Conservation (phyloP, 2,113 vertebrate genomes). For the Stomatorhinus ivindoensis region DNA sequence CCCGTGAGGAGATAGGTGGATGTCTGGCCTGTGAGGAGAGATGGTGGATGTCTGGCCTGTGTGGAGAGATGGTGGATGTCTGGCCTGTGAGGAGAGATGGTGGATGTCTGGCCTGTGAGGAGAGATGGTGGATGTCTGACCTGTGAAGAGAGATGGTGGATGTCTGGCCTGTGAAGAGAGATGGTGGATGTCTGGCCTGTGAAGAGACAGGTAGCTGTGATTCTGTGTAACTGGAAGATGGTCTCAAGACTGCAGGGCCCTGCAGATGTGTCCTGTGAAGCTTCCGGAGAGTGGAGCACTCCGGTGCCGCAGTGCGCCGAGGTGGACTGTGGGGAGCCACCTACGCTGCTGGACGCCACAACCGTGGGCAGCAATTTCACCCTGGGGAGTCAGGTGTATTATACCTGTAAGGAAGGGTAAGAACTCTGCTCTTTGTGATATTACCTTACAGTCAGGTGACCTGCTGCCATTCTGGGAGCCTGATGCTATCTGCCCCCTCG, state of each 20-base stretch:
- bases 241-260: slow-evolving; percentile 77
- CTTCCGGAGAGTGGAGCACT: slow-evolving; percentile 76
- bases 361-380: slow-evolving; percentile 71
- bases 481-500: neutral
- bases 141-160: neutral
- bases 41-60: neutral
- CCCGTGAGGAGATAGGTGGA: neutral
- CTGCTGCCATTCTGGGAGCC: neutral
- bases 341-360: slow-evolving; percentile 68
- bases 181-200: neutral
- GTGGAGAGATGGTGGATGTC: neutral
- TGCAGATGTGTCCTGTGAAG: slow-evolving; percentile 69
- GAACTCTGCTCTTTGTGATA: slow-evolving; percentile 25
- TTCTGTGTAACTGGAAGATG: slow-evolving; percentile 29
- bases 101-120: neutral
- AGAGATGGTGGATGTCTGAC: neutral
- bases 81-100: neutral
- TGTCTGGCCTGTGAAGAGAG: neutral
- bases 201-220: neutral
- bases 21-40: neutral
- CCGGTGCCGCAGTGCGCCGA: slow-evolving; percentile 66
- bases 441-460: neutral
- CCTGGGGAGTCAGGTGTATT: slow-evolving; percentile 74
- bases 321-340: slow-evolving; percentile 74
- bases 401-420: slow-evolving; percentile 92